Evolutionary conservation across 2,113 vertebrate genomes (phyloP).

Genomic region (Canis aureus): DNA sequence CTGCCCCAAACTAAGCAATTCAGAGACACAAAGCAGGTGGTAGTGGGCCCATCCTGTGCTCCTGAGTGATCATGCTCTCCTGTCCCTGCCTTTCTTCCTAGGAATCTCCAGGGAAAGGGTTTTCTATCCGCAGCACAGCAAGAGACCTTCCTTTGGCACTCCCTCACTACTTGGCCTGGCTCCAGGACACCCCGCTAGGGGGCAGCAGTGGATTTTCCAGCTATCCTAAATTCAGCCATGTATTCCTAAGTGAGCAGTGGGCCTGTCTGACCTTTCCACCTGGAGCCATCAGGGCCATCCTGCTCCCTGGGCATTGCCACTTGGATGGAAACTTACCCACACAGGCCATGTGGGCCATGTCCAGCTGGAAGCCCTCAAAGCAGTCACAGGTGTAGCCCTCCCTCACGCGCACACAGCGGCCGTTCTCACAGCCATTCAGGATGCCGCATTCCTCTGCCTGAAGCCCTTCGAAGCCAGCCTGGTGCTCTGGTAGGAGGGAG

Average conservation of each 20-base stretch:
- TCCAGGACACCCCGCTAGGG: not conserved
- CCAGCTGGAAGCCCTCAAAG: slow-evolving; percentile 95
- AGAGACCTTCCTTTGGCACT: not conserved
- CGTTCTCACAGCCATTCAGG: slow-evolving; percentile 96
- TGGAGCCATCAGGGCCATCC: not conserved
- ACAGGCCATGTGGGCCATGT: slow-evolving; percentile 93
- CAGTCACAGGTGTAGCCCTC: slow-evolving; percentile 98
- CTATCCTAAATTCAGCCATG: accelerated
- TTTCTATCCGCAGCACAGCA: not conserved
- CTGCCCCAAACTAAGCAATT: not conserved
- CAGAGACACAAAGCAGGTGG: not conserved
- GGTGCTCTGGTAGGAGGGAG: slow-evolving; percentile 82
- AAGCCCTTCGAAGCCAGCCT: slow-evolving; percentile 93
- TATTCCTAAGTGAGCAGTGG: not conserved
- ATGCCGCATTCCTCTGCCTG: slow-evolving; percentile 95
- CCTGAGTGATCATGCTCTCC: not conserved
- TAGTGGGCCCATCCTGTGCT: not conserved
- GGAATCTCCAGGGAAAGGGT: not conserved
- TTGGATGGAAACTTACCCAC: slow-evolving; percentile 86
- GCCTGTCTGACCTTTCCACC: not conserved
- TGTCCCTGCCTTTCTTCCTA: not conserved
- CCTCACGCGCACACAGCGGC: slow-evolving; percentile 94
- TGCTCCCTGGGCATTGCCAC: not conserved
- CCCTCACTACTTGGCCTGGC: not conserved
- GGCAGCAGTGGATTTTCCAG: slow-evolving; percentile 18